Conservation (phyloP, 2,888 invertebrate species). For the Sminthurinus aureus region DNA sequence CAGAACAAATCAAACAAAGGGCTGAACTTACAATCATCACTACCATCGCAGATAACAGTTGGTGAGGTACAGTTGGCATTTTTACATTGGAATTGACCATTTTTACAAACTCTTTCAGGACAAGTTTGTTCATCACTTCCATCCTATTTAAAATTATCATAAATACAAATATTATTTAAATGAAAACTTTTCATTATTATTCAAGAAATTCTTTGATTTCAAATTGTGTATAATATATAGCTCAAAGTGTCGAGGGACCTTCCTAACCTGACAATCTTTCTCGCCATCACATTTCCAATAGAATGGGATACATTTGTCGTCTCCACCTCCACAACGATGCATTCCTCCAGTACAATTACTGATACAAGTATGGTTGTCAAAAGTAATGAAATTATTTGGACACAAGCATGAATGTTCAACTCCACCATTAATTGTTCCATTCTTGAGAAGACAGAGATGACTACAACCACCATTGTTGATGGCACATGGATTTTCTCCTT, state of each 20-base stretch:
- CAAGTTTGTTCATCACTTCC: conserved; percentile 92
- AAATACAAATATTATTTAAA: conserved; percentile 64
- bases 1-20: too few species aligned
- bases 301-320: conserved; percentile 78
- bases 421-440: conserved; percentile 73
- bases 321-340: conserved; percentile 76
- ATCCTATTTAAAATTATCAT: conserved; percentile 73
- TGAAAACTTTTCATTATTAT: too few species aligned
- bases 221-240: too few species aligned
- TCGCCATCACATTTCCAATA: conserved; percentile 88
- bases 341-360: conserved; percentile 94
- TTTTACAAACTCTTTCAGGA: conserved; percentile 78
- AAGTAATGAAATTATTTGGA: conserved; percentile 90
- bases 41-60: conserved; percentile 90
- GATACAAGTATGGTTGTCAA: conserved; percentile 84
- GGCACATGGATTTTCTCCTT: conserved; percentile 87
- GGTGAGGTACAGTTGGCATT: conserved; percentile 93
- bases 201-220: too few species aligned
- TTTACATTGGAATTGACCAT: conserved; percentile 92
- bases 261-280: conserved; percentile 74
- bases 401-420: conserved; percentile 88
- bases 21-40: conserved; percentile 63
- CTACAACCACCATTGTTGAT: conserved; percentile 94
- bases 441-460: conserved; percentile 90
- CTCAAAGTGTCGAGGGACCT: too few species aligned